Percentiles rank a stretch among this genome's conserved stretches.
phyloP scores from a whole-genome alignment of 2,113 vertebrate genomes.

The Megaceryle torquata region DNA sequence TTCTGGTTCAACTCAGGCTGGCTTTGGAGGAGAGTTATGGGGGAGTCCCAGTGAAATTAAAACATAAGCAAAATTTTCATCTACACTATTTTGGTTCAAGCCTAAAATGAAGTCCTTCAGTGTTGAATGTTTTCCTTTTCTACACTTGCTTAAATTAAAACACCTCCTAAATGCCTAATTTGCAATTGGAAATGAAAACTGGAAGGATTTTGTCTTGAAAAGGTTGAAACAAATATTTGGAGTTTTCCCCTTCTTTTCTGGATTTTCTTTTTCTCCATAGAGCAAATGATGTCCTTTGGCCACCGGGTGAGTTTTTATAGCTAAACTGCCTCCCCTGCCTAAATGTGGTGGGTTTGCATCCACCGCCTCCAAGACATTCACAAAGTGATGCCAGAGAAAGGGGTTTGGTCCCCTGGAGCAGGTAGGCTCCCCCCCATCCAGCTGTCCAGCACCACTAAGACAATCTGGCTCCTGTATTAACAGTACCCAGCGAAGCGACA shows the following conservation, averaged over 20 bases:
- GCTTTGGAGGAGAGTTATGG: background rate
- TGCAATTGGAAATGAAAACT: background rate
- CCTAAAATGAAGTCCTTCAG: background rate
- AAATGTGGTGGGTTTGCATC: background rate
- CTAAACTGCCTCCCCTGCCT: background rate
- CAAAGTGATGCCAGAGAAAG: background rate
- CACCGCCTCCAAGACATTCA: background rate
- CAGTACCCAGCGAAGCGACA: accelerated
- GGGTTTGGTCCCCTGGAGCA: background rate
- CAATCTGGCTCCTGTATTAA: background rate
- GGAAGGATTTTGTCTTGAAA: background rate
- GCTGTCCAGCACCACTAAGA: background rate
- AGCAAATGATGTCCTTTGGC: background rate
- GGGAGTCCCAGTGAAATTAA: background rate
- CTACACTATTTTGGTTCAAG: background rate
- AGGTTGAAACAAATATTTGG: background rate
- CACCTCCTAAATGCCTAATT: background rate
- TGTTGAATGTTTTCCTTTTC: background rate
- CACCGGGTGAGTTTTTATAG: background rate
- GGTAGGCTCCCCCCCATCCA: background rate
- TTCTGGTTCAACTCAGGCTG: background rate
- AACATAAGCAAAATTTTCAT: background rate
- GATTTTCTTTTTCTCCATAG: background rate
- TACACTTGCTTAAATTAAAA: background rate
- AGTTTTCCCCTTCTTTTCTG: background rate